Conservation (phyloP, 2,113 vertebrate species). For the Pseudolaguvia tuberculata region DNA sequence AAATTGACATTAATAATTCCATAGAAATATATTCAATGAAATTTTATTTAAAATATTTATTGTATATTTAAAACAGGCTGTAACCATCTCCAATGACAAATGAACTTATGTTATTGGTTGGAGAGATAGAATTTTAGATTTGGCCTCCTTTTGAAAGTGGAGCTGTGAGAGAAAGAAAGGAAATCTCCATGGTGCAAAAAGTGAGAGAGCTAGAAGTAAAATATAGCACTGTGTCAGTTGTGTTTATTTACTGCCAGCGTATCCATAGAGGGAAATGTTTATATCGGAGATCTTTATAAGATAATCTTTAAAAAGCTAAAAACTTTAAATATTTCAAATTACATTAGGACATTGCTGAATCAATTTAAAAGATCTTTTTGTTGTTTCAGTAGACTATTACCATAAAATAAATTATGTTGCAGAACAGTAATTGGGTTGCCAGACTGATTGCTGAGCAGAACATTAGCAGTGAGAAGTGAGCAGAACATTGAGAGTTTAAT, state of each 20-base stretch:
- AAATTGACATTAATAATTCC: neutral
- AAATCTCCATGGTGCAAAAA: slow-evolving; percentile 32
- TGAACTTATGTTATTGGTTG: neutral
- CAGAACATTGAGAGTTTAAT: neutral
- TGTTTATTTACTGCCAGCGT: neutral
- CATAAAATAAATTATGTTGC: neutral
- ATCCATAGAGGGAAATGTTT: neutral
- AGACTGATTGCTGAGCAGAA: neutral
- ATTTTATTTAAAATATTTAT: neutral
- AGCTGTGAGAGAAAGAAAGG: slow-evolving; percentile 14
- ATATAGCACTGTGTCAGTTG: slow-evolving; percentile 11
- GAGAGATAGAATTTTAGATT: slow-evolving; percentile 20
- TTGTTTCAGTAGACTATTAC: neutral
- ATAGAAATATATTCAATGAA: neutral
- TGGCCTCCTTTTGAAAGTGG: slow-evolving; percentile 40
- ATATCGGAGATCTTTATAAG: neutral
- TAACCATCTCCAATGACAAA: neutral
- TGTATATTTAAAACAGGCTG: neutral
- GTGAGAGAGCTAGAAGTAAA: slow-evolving; percentile 2
- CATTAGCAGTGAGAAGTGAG: too few relatives aligned
- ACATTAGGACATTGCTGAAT: neutral
- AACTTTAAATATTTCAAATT: neutral
- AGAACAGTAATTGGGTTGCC: neutral
- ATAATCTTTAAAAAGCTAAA: neutral
- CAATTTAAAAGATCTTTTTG: neutral